Evolutionary conservation across 2,113 vertebrate species (phyloP), one percentile per base, ranked within the genome.

Genomic region (Platycercus adscitus): DNA sequence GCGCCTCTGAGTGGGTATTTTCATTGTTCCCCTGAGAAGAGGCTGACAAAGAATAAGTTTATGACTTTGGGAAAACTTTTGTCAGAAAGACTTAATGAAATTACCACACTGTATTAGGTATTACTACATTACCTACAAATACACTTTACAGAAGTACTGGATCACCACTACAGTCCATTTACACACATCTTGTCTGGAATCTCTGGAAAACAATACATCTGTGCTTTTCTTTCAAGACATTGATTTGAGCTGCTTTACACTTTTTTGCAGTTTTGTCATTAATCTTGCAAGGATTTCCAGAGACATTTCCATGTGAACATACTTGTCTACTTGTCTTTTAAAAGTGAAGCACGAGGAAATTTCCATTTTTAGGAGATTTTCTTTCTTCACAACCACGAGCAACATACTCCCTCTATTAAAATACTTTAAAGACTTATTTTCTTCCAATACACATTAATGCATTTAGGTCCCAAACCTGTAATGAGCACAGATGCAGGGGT

Each of bases 391-490:
- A 89, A 92, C 44, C 25, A 79, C 55, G 17, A 85, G 76, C 37
- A 75, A 65, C 10, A 3, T 76, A 86, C 61, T 84, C 37, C 31
- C 84, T 79, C 81, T 31, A 86, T 12, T 86, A 88, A 96, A 93
- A 84, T 77, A 83, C 60, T 95, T 76, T 6, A 25, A 47, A 94
- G 79, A 60, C 71, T 86, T 81, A 89, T 92, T 86, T 88, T 92
- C 72, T 92, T 68, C 44, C 58, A 91, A 46, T 49, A 88, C 0
- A 0, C 61, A 80, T 94, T 87, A 85, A 93, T 70, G 85, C 75
- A 92, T 93, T 96, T 94, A 93, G 91, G 96, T 93, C 96, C 66
- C 89, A 92, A 95, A 96, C 96, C 95, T 94, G 92, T 91, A 96
- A 96, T 79, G 78, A 96, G 86, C 96, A 93, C 89, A 97, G 94